Conservation (phyloP, 2,113 vertebrate species). For the Urocynchramus pylzowi region DNA sequence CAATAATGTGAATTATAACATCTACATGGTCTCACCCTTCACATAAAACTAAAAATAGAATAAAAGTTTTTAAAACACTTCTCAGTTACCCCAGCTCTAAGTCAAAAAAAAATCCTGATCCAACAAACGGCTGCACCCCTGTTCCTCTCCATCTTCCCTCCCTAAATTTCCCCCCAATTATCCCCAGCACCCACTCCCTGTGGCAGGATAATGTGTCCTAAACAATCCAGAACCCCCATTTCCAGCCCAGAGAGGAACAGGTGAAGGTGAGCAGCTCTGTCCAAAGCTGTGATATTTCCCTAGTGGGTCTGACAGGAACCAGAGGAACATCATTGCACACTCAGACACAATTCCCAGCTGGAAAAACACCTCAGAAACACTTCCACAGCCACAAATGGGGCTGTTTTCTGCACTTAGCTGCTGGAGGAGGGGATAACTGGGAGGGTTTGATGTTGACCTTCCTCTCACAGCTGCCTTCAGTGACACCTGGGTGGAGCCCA, state of each 20-base stretch:
- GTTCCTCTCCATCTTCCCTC: background rate
- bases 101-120: background rate
- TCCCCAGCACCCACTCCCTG: background rate
- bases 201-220: background rate
- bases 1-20: background rate
- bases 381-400: background rate
- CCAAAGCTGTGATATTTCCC: background rate
- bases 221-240: accelerated
- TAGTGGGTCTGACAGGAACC: background rate
- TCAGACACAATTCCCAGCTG: background rate
- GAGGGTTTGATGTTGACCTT: background rate
- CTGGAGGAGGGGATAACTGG: background rate
- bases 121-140: background rate
- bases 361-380: background rate
- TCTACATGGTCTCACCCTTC: background rate
- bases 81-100: background rate
- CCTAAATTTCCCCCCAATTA: too few species aligned
- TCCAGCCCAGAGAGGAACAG: background rate
- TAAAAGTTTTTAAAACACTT: background rate
- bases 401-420: background rate
- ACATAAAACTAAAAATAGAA: background rate
- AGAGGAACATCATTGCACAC: background rate
- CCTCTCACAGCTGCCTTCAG: background rate
- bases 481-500: accelerated
- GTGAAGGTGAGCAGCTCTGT: background rate